phyloP scores from a whole-genome alignment of 2,797 vertebrate species.

The Octomys mimax region DNA sequence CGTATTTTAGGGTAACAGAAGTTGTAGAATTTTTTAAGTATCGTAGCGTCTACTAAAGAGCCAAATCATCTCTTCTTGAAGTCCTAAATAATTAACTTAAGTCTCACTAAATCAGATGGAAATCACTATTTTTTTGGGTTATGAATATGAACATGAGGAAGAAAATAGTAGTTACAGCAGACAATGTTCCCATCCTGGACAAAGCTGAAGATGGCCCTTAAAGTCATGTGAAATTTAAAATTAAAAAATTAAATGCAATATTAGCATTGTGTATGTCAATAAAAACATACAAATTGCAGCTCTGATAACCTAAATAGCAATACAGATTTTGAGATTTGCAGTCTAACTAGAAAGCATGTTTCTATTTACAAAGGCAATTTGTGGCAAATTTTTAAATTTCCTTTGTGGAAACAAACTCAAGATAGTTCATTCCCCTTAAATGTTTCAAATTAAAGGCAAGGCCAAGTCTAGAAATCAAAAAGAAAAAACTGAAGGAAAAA shows the following conservation, averaged over 20 bases:
- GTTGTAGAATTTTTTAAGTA: not conserved
- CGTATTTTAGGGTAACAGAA: not conserved
- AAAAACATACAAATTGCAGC: not conserved
- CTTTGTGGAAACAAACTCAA: not conserved
- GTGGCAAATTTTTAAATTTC: not conserved
- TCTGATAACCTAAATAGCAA: not conserved
- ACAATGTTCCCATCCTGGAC: no score
- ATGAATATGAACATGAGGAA: not conserved
- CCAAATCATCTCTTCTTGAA: not conserved
- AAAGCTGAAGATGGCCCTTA: not conserved
- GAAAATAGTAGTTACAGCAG: not conserved
- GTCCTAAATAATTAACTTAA: not conserved
- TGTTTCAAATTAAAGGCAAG: not conserved
- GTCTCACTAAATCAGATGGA: not conserved
- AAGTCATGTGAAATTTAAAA: not conserved
- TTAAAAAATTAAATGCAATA: not conserved
- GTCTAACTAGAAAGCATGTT: not conserved
- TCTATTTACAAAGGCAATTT: not conserved
- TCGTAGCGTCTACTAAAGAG: not conserved
- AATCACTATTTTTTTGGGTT: not conserved
- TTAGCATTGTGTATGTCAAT: not conserved
- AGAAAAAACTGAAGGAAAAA: not conserved
- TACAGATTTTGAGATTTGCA: not conserved
- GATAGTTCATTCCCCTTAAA: not conserved
- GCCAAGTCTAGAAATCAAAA: not conserved